A percentile compares a stretch with the other conserved stretches of the same genome.
phyloP scores from a whole-genome alignment of 2,888 invertebrate genomes.

The Acanthopleura granulata region DNA sequence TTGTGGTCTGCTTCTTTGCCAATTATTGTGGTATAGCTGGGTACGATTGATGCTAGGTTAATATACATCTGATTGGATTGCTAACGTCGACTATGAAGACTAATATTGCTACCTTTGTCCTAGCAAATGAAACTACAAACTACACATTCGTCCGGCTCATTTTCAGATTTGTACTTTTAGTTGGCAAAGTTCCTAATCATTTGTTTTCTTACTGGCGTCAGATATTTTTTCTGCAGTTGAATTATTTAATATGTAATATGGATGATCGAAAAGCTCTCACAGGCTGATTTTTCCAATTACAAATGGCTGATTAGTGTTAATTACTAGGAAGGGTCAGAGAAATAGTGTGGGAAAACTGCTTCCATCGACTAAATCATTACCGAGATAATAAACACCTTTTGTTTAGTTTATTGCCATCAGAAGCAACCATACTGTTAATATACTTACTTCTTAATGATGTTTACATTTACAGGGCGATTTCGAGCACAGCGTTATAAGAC shows the following conservation, averaged over 20 bases:
- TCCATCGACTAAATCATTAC: not conserved
- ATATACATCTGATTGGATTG: not conserved
- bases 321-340: not conserved
- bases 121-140: too few relatives aligned
- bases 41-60: not conserved
- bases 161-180: not conserved
- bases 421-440: too few relatives aligned
- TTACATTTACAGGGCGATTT: too few relatives aligned
- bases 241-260: too few relatives aligned
- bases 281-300: not conserved
- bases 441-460: too few relatives aligned
- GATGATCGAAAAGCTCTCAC: too few relatives aligned
- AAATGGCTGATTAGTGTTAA: not conserved
- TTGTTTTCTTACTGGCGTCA: not conserved
- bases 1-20: not conserved
- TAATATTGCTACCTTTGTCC: not conserved
- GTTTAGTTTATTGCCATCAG: not conserved
- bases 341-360: slow-evolving; percentile 1
- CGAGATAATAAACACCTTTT: not conserved
- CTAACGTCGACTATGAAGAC: not conserved
- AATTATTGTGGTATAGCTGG: too few relatives aligned
- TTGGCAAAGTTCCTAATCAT: slow-evolving; percentile 7
- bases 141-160: not conserved
- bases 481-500: too few relatives aligned
- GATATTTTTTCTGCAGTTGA: too few relatives aligned